Conservation (phyloP, 2,797 vertebrate genomes). For the Clarias platycephalus region DNA sequence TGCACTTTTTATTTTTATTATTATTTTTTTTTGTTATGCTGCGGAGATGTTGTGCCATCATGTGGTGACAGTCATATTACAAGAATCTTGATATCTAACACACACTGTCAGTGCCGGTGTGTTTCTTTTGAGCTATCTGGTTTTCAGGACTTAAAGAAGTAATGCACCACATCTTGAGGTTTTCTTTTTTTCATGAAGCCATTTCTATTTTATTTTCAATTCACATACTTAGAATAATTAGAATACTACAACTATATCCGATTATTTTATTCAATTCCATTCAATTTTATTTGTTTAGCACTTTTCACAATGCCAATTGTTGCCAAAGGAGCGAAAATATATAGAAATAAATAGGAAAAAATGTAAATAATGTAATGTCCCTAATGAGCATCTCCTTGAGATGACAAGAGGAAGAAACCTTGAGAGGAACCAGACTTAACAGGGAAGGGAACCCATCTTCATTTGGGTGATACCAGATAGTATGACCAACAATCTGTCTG, state of each 20-base stretch:
- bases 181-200: neutral
- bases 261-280: neutral
- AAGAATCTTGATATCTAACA: neutral
- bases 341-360: too few relatives aligned
- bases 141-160: neutral
- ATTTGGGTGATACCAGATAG: too few relatives aligned
- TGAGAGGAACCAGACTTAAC: too few relatives aligned
- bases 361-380: too few relatives aligned
- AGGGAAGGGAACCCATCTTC: too few relatives aligned
- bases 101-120: neutral
- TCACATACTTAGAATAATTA: neutral
- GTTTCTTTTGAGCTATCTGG: neutral
- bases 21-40: neutral
- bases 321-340: too few relatives aligned
- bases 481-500: too few relatives aligned
- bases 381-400: too few relatives aligned
- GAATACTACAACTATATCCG: neutral
- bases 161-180: neutral
- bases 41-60: conserved; percentile 14
- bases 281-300: too few relatives aligned
- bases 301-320: too few relatives aligned
- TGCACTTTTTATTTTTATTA: neutral
- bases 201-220: too few relatives aligned
- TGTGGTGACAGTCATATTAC: conserved; percentile 16
- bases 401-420: too few relatives aligned